Evolutionary conservation across 2,888 invertebrate genomes (phyloP).

Genomic region (Pristionchus exspectatus): DNA sequence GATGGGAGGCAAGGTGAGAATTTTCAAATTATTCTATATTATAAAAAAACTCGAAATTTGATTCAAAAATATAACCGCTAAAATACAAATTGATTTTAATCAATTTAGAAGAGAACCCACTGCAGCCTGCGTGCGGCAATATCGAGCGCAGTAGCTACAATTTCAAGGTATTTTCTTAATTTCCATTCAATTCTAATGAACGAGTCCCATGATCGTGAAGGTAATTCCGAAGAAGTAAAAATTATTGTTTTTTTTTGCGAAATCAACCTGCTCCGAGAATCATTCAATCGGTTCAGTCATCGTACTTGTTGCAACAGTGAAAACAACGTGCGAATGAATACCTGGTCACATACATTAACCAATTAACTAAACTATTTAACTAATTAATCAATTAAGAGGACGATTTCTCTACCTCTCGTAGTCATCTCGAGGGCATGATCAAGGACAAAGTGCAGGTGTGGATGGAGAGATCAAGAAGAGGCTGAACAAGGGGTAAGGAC

Average conservation of each 20-base stretch:
- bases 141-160: conserved; percentile 66
- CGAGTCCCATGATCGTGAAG: too few relatives aligned
- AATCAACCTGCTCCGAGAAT: too few relatives aligned
- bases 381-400: conserved; percentile 56
- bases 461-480: conserved; percentile 77
- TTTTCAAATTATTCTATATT: too few relatives aligned
- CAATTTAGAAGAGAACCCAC: not conserved
- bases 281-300: too few relatives aligned
- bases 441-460: conserved; percentile 75
- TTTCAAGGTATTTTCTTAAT: conserved; percentile 60
- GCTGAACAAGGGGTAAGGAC: conserved; percentile 69
- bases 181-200: not conserved
- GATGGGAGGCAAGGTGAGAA: conserved; percentile 55
- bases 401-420: conserved; percentile 69
- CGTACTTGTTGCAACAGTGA: too few relatives aligned
- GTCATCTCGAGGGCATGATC: conserved; percentile 72
- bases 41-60: too few relatives aligned
- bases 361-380: too few relatives aligned
- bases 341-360: too few relatives aligned
- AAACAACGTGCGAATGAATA: too few relatives aligned
- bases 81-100: not conserved
- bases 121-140: conserved; percentile 62
- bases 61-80: too few relatives aligned
- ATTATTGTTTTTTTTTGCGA: too few relatives aligned
- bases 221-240: too few relatives aligned